Percentiles rank a stretch among this genome's conserved stretches.
phyloP scores from a whole-genome alignment of 2,797 vertebrate genomes.

The Enteromius viviparus region DNA sequence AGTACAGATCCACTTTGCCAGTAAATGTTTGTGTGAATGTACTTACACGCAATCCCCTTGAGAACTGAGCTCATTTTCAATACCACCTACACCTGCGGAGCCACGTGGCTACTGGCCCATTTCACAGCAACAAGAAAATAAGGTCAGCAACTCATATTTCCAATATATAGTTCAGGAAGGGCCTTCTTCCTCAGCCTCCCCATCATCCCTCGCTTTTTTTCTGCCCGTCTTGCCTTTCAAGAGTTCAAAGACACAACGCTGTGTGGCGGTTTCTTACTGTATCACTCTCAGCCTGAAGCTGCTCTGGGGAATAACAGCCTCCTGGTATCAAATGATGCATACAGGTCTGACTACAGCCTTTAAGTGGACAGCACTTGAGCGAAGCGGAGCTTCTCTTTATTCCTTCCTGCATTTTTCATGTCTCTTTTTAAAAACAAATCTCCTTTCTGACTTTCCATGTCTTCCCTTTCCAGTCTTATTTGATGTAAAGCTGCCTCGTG shows the following conservation, averaged over 20 bases:
- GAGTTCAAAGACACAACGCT: constrained; percentile 39
- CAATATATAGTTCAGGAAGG: constrained; percentile 39
- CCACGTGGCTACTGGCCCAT: constrained; percentile 35
- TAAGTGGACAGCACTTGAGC: constrained; percentile 42
- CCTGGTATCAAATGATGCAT: constrained; percentile 53
- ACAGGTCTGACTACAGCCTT: constrained; percentile 36
- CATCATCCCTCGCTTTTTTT: constrained; percentile 21
- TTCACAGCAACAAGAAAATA: constrained; percentile 44
- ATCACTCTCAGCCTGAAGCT: constrained; percentile 57
- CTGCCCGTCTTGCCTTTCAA: background rate
- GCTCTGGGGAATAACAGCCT: constrained; percentile 52
- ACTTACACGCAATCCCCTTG: background rate
- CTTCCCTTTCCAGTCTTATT: background rate
- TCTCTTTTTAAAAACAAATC: constrained; percentile 44
- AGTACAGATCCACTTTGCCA: background rate
- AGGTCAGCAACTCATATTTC: constrained; percentile 55
- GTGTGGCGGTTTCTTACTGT: constrained; percentile 57
- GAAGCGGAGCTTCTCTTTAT: constrained; percentile 18
- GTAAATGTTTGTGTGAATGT: constrained; percentile 34
- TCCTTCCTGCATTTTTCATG: constrained; percentile 22
- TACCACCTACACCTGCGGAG: constrained; percentile 28
- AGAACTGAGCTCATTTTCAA: constrained; percentile 37
- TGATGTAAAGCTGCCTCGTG: constrained; percentile 15
- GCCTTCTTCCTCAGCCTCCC: constrained; percentile 35
- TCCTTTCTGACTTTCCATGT: constrained; percentile 6